Evolutionary conservation across 1,140 invertebrate genomes (phyloP).

Genomic region (Geopemphigus sp.): DNA sequence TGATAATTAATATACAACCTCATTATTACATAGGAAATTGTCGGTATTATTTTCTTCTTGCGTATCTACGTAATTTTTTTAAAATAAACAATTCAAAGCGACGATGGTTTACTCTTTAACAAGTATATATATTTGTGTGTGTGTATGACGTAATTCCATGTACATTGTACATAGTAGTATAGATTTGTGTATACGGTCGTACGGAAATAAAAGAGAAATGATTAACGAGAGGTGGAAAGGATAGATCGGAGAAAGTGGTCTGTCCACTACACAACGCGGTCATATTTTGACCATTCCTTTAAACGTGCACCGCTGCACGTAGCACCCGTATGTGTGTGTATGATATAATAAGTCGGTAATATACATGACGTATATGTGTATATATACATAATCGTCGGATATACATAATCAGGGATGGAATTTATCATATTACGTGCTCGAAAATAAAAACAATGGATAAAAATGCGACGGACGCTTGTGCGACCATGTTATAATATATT

Average conservation of each 20-base stretch:
- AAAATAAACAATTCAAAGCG: neutral
- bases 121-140: neutral
- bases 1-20: too few relatives aligned
- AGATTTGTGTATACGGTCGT: neutral
- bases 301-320: neutral
- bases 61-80: too few relatives aligned
- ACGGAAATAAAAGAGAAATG: neutral
- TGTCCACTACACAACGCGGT: constrained; percentile 2
- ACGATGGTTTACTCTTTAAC: neutral
- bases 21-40: too few relatives aligned
- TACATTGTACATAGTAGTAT: neutral
- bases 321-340: too few relatives aligned
- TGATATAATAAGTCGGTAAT: constrained; percentile 17
- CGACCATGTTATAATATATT: neutral
- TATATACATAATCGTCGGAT: neutral
- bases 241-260: neutral
- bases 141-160: neutral
- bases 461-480: neutral
- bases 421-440: neutral
- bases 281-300: constrained; percentile 9
- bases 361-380: neutral
- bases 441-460: neutral
- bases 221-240: neutral
- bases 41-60: too few relatives aligned
- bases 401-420: neutral